Conservation (phyloP, 1,140 invertebrate genomes). For the Carposina sasakii region DNA sequence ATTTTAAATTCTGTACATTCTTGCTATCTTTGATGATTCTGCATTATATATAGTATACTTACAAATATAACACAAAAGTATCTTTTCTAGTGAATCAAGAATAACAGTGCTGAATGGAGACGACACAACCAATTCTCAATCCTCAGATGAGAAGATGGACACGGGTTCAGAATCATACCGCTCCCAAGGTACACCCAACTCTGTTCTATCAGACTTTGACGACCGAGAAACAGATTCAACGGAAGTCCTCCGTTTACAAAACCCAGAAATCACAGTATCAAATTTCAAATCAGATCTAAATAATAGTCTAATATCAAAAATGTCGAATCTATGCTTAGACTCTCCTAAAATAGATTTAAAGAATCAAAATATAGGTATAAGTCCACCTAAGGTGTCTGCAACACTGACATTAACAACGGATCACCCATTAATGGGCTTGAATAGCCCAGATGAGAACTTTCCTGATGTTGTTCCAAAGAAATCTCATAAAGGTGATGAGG, state of each 20-base stretch:
- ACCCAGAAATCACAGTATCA: conserved; percentile 28
- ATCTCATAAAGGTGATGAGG: conserved; percentile 36
- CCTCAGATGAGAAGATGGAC: conserved; percentile 62
- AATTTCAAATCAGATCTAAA: conserved; percentile 27
- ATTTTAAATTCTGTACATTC: too few species aligned
- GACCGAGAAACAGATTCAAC: conserved; percentile 28
- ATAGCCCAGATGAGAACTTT: conserved; percentile 54
- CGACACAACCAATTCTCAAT: conserved; percentile 46
- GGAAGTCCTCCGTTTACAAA: conserved; percentile 16
- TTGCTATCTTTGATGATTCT: too few species aligned
- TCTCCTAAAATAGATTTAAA: conserved; percentile 28
- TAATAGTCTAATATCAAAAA: conserved; percentile 41
- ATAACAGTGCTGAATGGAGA: conserved; percentile 45
- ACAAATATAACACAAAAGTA: too few species aligned
- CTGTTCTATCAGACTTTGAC: conserved; percentile 42
- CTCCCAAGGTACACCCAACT: conserved; percentile 50
- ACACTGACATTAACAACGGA: conserved; percentile 47
- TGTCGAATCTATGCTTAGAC: conserved; percentile 39
- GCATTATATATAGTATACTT: too few species aligned
- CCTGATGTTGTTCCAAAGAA: conserved; percentile 56
- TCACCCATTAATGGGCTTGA: conserved; percentile 52
- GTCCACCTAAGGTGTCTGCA: conserved; percentile 43
- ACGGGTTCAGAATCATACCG: conserved; percentile 48
- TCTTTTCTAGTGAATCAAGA: too few species aligned
- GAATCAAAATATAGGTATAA: conserved; percentile 39